Base-by-base conservation (phyloP, 37 sponge, comb jelly and placozoan genomes). In the Eunapius fragilis region DNA sequence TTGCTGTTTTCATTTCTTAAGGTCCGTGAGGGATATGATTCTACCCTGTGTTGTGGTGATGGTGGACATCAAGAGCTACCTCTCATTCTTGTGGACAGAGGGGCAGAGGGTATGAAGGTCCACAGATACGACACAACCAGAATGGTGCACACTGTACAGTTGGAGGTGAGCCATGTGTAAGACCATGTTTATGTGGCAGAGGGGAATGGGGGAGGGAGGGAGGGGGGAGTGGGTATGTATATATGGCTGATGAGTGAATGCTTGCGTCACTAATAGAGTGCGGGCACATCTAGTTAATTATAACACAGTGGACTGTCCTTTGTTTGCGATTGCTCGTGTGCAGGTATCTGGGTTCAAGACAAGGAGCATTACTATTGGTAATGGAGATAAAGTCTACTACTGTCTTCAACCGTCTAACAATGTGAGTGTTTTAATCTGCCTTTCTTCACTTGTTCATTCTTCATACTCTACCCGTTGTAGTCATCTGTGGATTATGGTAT, bases 331-430 rank as follows among this genome's bases (percentile, higher is more conserved):
- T 12, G 2, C 67, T n/a, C 32, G 4, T n/a, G 14, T 77, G 2
- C 68, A 88, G 88, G 26, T 91, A 1, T 2, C 34, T 3, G 78
- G 78, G 4, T 92, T 88, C 47, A 32, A 74, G 30, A 31, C 88
- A 12, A 4, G 48, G 0, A 45, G 75, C 24, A 73, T 92, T 17
- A 71, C 70, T 3, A 47, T 88, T 25, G 84, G 82, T 25, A 80
- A 38, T 37, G 78, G 74, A 31, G 84, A 87, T 36, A 78, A 27
- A 0, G 41, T 73, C 31, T 85, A 84, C 76, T 92, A 92, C 34
- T 81, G 85, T 7, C 76, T 92, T 37, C 17, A 11, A 19, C 58
- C 58, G 17, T 58, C 58, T 17, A 58, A 58, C 58, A 58, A 58
- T 11, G 58, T 58, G 58, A 58, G 58, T n/a, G 58, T 2, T 58